Evolutionary conservation across 2,888 invertebrate species (phyloP), one percentile per base, ranked within the genome.

Genomic region (Phlogophora meticulosa): DNA sequence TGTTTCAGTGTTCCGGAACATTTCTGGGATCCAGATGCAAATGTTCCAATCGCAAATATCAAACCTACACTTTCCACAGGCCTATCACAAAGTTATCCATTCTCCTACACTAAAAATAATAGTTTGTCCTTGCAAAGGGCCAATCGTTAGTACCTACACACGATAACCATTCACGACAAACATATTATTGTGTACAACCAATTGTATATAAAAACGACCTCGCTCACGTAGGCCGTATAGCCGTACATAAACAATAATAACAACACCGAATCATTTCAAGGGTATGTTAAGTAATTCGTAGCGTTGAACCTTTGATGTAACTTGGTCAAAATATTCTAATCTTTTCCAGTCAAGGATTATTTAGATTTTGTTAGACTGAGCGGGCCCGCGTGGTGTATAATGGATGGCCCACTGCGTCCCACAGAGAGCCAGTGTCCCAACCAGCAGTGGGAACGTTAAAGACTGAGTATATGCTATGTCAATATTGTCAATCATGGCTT

Each of bases 141-240:
- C 69, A 42, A 51, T 56, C 13, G n/a, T 5, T 28, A 28, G 28
- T 4, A 28, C 28, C 2, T 57, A 71, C 48, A 15, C 11, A 32
- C 71, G 65, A 34, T 53, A 65, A 40, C 53, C 43, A 49, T 55
- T 72, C 72, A 66, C 53, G 24, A 55, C 15, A 59, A 70, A 71
- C 58, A 45, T 45, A 71, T 66, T 56, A 53, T 34, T 24, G 49
- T 32, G 22, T 56, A 66, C 22, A 66, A 15, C 10, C 48, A 34
- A 73, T 55, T 38, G 58, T 63, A 34, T 60, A 46, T 38, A 22
- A 67, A 72, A 48, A 49, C n/a, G 73, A 56, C 73, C 74, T 74
- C 74, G 69, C 42, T 5, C 72, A 74, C 70, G 73, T 69, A 74
- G 17, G 45, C 74, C 72, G 17, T 10, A 11, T 17, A 17, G 15